phyloP scores from a whole-genome alignment of 2,797 vertebrate species.

The Sitta carolinensis region DNA sequence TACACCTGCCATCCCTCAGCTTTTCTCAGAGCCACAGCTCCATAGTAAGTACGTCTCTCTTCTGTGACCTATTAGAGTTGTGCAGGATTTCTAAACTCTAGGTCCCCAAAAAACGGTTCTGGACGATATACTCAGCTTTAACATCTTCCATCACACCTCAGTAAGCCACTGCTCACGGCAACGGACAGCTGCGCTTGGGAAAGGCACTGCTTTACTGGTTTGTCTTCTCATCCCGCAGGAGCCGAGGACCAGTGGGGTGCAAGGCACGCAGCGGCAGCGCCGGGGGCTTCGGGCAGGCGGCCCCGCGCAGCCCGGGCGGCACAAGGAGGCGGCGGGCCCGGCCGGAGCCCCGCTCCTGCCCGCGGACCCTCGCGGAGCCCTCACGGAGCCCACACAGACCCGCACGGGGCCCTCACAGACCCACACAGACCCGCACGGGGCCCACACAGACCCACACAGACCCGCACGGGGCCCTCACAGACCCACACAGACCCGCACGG shows the following conservation, averaged over 20 bases:
- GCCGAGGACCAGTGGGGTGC: neutral
- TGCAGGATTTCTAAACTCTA: neutral
- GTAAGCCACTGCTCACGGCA: accelerated
- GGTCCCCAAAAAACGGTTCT: too few species aligned
- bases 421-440: too few species aligned
- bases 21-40: neutral
- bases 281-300: accelerated
- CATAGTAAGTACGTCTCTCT: accelerated
- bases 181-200: accelerated
- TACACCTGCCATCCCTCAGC: neutral
- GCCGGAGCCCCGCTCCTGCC: too few species aligned
- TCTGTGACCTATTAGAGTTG: accelerated
- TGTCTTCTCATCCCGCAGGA: neutral
- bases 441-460: too few species aligned
- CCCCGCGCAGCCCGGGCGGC: accelerated
- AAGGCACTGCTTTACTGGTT: accelerated
- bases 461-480: too few species aligned
- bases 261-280: accelerated
- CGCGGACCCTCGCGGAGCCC: too few species aligned
- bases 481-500: too few species aligned
- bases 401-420: too few species aligned
- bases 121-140: accelerated
- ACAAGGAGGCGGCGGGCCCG: accelerated
- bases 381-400: too few species aligned
- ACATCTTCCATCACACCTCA: accelerated